These are phyloP conservation scores for Aporophyla nigra DNA, from an alignment of 2,888 invertebrate species.

Conservation along the genomic window DNA sequence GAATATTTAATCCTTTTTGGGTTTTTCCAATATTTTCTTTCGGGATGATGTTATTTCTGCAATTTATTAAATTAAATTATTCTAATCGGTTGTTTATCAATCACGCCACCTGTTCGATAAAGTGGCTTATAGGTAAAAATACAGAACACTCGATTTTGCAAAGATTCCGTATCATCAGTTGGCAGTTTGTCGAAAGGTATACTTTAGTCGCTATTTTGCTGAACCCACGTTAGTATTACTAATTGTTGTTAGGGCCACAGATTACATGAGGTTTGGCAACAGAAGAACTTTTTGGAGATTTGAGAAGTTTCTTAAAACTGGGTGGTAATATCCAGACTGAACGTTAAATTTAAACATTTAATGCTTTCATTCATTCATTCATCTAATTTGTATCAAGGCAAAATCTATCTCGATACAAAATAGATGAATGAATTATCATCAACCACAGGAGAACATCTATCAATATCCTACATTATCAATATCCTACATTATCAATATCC, in stretches of 20 bases:
- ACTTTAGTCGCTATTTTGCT: neutral
- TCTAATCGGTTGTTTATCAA: constrained; percentile 45
- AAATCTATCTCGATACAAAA: neutral
- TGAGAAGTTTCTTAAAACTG: neutral
- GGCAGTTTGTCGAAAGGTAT: neutral
- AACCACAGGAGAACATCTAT: neutral
- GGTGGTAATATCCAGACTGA: too few species aligned
- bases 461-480: neutral
- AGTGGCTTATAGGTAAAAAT: neutral
- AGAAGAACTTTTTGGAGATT: neutral
- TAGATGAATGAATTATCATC: neutral
- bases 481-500: neutral
- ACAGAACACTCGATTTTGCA: neutral
- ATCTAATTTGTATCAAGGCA: neutral
- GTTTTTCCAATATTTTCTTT: constrained; percentile 9
- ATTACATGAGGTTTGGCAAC: neutral
- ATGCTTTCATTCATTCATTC: neutral
- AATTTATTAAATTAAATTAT: neutral
- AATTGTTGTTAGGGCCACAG: neutral
- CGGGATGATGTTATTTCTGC: neutral
- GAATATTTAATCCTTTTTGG: constrained; percentile 14
- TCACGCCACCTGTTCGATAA: constrained; percentile 34
- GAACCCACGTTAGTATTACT: neutral
- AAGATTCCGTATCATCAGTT: neutral
- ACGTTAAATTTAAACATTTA: neutral